Evolutionary conservation across 2,888 invertebrate genomes (phyloP), one percentile per base, ranked within the genome.

Genomic region (Macrophya alboannulata): DNA sequence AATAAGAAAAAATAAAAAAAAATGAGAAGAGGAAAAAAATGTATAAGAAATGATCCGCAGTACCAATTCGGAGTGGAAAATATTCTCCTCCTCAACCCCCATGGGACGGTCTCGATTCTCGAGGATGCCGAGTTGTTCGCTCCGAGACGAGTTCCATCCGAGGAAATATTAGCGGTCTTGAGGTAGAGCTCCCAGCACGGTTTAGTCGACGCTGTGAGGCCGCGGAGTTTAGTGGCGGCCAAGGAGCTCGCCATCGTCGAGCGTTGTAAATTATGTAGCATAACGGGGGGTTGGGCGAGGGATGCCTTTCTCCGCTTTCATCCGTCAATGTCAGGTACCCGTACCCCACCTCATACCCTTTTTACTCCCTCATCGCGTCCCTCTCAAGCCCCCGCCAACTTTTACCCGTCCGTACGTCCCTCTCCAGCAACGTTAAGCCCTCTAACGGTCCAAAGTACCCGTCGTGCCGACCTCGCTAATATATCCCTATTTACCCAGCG

Each of bases 181-280:
- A 68, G 37, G 68, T 68, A 68, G 37, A 68, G 37, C 25, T 68
- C 48, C 10, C 15, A 1, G 68, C 62, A 68, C 68, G 68, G 68
- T 68, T 37, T 68, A 68, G 68, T 37, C 37, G 68, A 10, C 62
- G 25, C 9, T 25, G 25, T 8, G 25, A n/a, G 45, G 21, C 25
- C 76, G 25, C 48, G 65, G 82, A 65, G 82, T 45, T 82, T 43
- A 83, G 51, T 62, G 31, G 21, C 43, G 81, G 81, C 59, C 81
- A 81, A 81, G 81, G 68, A 68, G 83, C 68, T 68, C 83, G 45
- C 68, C 68, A 83, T 87, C 87, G 84, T 86, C 88, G 87, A 84
- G 86, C 87, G 88, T 86, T 88, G 90, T 92, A 91, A 92, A 92
- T 92, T 92, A 92, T 92, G 91, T 90, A 91, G 89, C 89, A 92